These are phyloP conservation scores for Monochamus saltuarius DNA, from an alignment of 1,140 invertebrate species.

Conservation along the genomic window DNA sequence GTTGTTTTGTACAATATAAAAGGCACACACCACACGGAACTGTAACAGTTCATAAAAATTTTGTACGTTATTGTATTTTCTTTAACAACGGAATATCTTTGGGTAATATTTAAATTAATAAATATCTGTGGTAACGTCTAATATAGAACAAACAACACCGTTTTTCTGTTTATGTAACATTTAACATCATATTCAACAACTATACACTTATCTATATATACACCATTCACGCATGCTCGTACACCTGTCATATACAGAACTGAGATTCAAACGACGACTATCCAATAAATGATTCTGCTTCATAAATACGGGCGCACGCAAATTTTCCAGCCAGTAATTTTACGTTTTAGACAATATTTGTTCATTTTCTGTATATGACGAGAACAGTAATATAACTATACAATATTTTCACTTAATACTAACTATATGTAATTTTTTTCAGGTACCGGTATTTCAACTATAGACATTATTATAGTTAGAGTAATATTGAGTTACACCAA, in stretches of 20 bases:
- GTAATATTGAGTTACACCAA: neutral
- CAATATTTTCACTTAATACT: constrained; percentile 30
- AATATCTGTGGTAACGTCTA: constrained; percentile 41
- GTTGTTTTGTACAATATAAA: constrained; percentile 41
- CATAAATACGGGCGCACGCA: neutral
- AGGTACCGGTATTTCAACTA: constrained; percentile 36
- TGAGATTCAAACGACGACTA: neutral
- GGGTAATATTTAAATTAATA: constrained; percentile 24
- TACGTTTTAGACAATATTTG: constrained; percentile 8
- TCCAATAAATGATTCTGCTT: neutral
- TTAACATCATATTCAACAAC: constrained; percentile 32
- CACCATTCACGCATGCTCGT: constrained; percentile 3
- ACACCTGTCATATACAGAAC: constrained; percentile 10
- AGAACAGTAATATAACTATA: constrained; percentile 25
- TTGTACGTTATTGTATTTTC: constrained; percentile 26
- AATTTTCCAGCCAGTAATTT: neutral
- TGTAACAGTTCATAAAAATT: constrained; percentile 35
- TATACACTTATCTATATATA: constrained; percentile 18
- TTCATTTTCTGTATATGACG: neutral
- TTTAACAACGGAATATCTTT: constrained; percentile 24
- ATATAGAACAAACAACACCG: constrained; percentile 40
- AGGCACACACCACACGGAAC: constrained; percentile 33
- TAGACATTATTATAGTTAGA: constrained; percentile 2
- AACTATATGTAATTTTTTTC: constrained; percentile 34
- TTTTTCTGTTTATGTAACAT: constrained; percentile 33